These are phyloP conservation scores for Amphibalanus amphitrite DNA, from an alignment of 1,140 invertebrate genomes.

Conservation along the genomic window DNA sequence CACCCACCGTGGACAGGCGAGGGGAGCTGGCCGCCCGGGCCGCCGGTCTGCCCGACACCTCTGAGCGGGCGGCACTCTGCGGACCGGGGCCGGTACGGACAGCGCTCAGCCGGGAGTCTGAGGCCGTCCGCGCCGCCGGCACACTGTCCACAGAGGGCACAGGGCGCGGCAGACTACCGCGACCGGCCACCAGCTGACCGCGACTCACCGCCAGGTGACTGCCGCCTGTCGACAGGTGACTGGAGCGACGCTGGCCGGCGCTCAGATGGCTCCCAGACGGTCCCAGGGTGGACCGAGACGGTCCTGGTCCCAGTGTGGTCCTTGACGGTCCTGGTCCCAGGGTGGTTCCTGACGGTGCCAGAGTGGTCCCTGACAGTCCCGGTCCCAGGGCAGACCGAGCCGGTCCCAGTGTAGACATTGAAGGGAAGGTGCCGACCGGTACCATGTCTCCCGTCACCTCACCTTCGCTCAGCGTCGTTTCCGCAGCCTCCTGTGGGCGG, in stretches of 20 bases:
- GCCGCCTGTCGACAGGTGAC: background rate
- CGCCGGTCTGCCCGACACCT: background rate
- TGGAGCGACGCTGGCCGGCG: background rate
- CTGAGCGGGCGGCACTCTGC: background rate
- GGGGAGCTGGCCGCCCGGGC: too few relatives aligned
- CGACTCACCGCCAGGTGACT: background rate
- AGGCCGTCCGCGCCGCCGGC: too few relatives aligned
- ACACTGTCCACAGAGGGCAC: background rate
- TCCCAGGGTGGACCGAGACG: background rate
- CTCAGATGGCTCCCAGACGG: background rate
- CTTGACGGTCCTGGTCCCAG: background rate
- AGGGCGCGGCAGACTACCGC: background rate
- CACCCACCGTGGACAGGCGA: too few relatives aligned
- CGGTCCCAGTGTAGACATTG: too few relatives aligned
- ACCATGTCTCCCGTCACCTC: background rate
- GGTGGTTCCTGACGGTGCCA: too few relatives aligned
- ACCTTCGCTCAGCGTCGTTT: background rate
- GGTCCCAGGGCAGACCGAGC: too few relatives aligned
- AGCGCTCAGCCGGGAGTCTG: background rate
- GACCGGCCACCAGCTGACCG: background rate
- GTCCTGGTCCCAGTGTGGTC: background rate
- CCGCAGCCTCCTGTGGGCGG: background rate
- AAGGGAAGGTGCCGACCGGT: too few relatives aligned
- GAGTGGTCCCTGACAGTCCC: too few relatives aligned
- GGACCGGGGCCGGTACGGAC: too few relatives aligned